phyloP scores from a whole-genome alignment of 2,888 invertebrate genomes.

The Epirrita christyi region DNA sequence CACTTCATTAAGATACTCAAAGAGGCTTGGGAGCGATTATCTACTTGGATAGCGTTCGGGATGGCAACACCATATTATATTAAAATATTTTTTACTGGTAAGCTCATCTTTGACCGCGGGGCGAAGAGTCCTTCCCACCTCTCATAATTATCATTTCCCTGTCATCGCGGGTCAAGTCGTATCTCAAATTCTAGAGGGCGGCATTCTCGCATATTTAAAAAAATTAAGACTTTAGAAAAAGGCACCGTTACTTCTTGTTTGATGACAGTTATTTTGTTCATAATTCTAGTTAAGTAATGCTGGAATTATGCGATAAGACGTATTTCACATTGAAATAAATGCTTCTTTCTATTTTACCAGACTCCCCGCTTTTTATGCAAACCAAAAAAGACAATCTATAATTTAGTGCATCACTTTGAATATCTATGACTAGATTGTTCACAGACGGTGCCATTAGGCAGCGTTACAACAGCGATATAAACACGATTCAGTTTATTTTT shows the following conservation, averaged over 20 bases:
- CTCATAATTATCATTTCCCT: conserved; percentile 71
- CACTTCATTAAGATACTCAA: conserved; percentile 76
- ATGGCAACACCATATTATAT: conserved; percentile 70
- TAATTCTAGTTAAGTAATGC: too few relatives aligned
- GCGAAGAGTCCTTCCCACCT: conserved; percentile 40
- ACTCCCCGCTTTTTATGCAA: too few relatives aligned
- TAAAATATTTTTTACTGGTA: conserved; percentile 61
- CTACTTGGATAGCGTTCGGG: conserved; percentile 69
- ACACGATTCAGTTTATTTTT: too few relatives aligned
- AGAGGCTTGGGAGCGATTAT: conserved; percentile 74
- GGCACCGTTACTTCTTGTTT: neutral
- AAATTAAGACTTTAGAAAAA: neutral
- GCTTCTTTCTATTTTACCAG: too few relatives aligned
- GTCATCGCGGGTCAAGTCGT: conserved; percentile 62
- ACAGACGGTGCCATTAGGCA: too few relatives aligned
- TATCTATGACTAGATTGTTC: too few relatives aligned
- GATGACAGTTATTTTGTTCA: too few relatives aligned
- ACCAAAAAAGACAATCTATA: too few relatives aligned
- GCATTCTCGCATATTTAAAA: conserved; percentile 48
- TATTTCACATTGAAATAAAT: too few relatives aligned
- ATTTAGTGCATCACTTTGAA: too few relatives aligned
- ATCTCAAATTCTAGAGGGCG: conserved; percentile 62
- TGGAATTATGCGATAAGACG: too few relatives aligned
- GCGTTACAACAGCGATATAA: too few relatives aligned
- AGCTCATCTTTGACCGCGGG: conserved; percentile 63